Base-by-base conservation (phyloP, 2,113 vertebrate species). In the Passer montanus region DNA sequence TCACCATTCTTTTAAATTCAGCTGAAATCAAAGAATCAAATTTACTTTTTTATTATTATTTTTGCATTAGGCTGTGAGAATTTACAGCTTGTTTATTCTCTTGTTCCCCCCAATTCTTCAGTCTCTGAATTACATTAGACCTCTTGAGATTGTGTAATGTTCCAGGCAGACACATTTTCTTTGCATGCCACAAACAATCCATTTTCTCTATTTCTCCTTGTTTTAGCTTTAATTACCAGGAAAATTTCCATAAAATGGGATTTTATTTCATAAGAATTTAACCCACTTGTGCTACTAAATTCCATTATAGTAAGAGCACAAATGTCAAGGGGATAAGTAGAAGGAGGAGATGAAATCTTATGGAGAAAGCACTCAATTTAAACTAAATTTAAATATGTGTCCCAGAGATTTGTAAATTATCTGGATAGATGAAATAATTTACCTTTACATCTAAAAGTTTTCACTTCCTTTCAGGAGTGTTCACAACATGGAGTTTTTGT, bases 171-270 rank as follows among this genome's bases (percentile, higher is more conserved):
- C 56, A 39, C 56, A 64, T 26, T 75, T 89, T 73, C 44, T 75
- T 86, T 85, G 46, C 74, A 20, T 58, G 67, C 67, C 41, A 49
- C n/a, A 39, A 82, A 67, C 39, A 89, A 37, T 43, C 16, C 50
- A n/a, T 88, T 95, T 92, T 88, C 63, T 84, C 15, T 90, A 58
- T 92, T 87, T 75, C 37, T 91, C 16, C 31, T 84, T 58, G 14
- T 70, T 83, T 60, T 78, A 81, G 26, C n/a, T 84, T 60, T 84
- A 90, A 91, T 93, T 90, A 78, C 33, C 39, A 72, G 53, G 52
- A 87, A 88, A 90, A 93, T 88, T 75, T 89, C 90, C 68, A 64
- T 92, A 64, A 96, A 95, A 95, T 90, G 26, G 64, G 85, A 89
- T 96, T 96, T 93, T 81, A 74, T 92, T 95, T 90, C 66, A 20